Evolutionary conservation across 2,113 vertebrate species (phyloP).

Genomic region (Crotalus tigris): DNA sequence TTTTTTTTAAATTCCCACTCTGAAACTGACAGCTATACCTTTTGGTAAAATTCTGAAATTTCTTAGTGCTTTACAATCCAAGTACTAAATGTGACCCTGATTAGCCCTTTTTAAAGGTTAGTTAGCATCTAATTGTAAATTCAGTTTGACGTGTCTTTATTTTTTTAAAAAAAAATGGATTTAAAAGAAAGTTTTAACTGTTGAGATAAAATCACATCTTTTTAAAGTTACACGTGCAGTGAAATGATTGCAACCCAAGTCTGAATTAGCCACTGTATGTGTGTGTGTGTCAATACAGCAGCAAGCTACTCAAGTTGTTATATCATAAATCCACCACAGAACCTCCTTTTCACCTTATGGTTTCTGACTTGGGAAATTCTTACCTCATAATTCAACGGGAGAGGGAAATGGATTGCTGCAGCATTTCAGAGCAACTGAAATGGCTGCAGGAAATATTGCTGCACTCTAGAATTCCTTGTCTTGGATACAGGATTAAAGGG

Average conservation of each 20-base stretch:
- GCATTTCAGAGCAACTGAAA: background rate
- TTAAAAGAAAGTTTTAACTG: background rate
- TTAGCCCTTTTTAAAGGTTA: background rate
- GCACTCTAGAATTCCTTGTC: background rate
- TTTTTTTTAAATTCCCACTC: background rate
- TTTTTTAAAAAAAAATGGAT: background rate
- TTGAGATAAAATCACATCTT: background rate
- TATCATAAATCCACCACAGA: conserved; percentile 5
- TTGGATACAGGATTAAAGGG: background rate
- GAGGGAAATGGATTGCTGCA: background rate
- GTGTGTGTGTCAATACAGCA: conserved; percentile 5
- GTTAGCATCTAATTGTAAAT: background rate
- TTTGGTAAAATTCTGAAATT: background rate
- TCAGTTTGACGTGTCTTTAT: background rate
- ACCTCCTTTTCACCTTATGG: background rate
- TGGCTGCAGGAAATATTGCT: background rate
- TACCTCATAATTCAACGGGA: background rate
- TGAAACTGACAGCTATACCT: background rate
- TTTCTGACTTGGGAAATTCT: background rate
- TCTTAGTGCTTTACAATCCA: background rate
- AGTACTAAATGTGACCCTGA: background rate
- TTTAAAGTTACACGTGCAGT: background rate
- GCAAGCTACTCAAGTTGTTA: background rate
- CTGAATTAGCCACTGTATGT: conserved; percentile 45
- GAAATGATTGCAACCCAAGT: conserved; percentile 32